Percentiles rank a stretch among this genome's conserved stretches.
These are phyloP conservation scores for Cordilura impudica DNA, from an alignment of 2,888 invertebrate genomes.

Conservation along the genomic window DNA sequence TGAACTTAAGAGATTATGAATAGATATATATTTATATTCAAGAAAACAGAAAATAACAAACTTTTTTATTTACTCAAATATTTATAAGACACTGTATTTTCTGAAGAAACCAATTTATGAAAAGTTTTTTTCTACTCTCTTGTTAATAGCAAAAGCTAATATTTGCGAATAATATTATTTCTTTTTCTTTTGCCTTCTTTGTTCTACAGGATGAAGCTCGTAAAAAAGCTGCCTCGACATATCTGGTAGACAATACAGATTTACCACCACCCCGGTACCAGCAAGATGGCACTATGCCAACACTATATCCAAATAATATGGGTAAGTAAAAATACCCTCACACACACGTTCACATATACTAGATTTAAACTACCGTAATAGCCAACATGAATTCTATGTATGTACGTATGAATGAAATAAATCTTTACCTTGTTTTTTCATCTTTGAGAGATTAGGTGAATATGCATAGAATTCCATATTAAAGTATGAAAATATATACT, in stretches of 20 bases:
- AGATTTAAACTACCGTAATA: conserved; percentile 7
- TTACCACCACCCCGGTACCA: conserved; percentile 81
- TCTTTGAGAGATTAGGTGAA: conserved; percentile 27
- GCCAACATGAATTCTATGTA: conserved; percentile 18
- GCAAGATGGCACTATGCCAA: conserved; percentile 83
- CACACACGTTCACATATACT: neutral
- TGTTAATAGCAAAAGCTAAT: conserved; percentile 55
- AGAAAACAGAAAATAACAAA: conserved; percentile 9
- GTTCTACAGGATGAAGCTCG: conserved; percentile 75
- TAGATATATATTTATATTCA: conserved; percentile 1
- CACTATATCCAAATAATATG: conserved; percentile 80
- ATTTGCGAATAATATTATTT: conserved; percentile 61
- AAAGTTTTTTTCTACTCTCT: conserved; percentile 3
- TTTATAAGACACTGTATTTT: conserved; percentile 23
- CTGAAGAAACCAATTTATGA: conserved; percentile 14
- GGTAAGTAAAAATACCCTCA: conserved; percentile 75
- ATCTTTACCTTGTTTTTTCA: conserved; percentile 48
- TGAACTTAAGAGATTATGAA: conserved; percentile 26
- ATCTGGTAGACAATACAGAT: conserved; percentile 79
- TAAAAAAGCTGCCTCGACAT: conserved; percentile 81
- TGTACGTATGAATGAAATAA: neutral
- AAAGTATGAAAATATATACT: neutral
- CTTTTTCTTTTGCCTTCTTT: conserved; percentile 36
- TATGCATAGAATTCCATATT: conserved; percentile 14
- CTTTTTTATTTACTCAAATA: conserved; percentile 40